These are phyloP conservation scores for Nymphalis urticae DNA, from an alignment of 2,888 invertebrate species.

Conservation along the genomic window DNA sequence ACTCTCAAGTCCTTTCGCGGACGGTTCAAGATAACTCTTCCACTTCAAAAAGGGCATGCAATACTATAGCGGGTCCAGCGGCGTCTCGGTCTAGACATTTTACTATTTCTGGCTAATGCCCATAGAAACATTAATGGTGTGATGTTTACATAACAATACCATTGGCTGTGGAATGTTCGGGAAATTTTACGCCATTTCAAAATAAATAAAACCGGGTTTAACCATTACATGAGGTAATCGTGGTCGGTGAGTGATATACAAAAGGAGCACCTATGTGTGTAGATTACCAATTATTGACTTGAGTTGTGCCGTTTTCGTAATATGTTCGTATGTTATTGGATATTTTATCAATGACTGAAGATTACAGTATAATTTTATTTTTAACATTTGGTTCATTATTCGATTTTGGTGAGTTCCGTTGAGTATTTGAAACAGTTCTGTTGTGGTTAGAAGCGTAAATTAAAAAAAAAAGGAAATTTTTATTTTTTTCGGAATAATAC, in stretches of 20 bases:
- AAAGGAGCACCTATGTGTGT: background rate
- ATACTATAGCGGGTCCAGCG: background rate
- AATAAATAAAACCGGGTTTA: conserved; percentile 17
- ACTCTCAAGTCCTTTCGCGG: background rate
- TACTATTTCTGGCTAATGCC: conserved; percentile 17
- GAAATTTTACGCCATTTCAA: conserved; percentile 23
- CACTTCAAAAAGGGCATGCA: conserved; percentile 6
- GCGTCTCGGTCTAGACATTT: conserved; percentile 26
- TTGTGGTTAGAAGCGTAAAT: too few species aligned
- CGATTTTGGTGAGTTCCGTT: too few species aligned
- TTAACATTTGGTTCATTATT: too few species aligned
- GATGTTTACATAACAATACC: conserved; percentile 31
- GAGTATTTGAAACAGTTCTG: too few species aligned
- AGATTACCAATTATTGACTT: background rate
- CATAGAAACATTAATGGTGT: conserved; percentile 25
- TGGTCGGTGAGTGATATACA: background rate
- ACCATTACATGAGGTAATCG: conserved; percentile 5
- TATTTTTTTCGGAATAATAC: too few species aligned
- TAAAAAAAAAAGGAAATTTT: too few species aligned
- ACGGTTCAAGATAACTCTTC: background rate
- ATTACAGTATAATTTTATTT: too few species aligned
- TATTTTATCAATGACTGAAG: too few species aligned
- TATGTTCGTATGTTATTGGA: background rate
- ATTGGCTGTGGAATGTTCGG: conserved; percentile 21
- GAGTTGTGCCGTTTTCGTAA: too few species aligned